Conservation (phyloP, 1,140 invertebrate species). For the Drosophila rufa region DNA sequence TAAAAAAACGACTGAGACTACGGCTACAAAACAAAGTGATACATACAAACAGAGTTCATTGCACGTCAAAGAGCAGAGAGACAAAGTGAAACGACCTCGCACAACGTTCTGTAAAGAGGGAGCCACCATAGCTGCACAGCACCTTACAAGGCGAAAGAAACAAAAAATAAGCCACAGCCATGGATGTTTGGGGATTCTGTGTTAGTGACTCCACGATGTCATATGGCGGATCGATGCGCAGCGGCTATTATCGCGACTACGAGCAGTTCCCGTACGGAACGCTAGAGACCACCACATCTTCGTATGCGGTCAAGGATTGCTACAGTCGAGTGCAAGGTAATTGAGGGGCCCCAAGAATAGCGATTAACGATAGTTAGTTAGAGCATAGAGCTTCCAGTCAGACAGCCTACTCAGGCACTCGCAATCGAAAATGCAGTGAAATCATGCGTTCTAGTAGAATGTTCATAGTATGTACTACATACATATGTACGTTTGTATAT, state of each 20-base stretch:
- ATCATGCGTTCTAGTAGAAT: conserved; percentile 12
- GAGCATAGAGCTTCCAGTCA: conserved; percentile 2
- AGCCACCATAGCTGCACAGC: conserved; percentile 20
- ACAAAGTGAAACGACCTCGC: conserved; percentile 79
- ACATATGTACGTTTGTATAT: conserved; percentile 5
- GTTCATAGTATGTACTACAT: not conserved
- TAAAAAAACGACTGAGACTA: conserved; percentile 41
- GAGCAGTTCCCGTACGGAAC: conserved; percentile 85
- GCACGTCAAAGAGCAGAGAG: conserved; percentile 62
- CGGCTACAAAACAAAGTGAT: conserved; percentile 49
- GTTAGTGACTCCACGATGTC: conserved; percentile 81
- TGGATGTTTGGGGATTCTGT: conserved; percentile 84
- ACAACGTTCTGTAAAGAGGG: conserved; percentile 53
- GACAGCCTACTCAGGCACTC: not conserved
- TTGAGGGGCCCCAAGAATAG: conserved; percentile 9
- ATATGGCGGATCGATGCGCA: conserved; percentile 86
- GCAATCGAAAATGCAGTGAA: conserved; percentile 17
- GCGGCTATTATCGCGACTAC: conserved; percentile 86
- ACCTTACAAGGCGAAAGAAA: conserved; percentile 28
- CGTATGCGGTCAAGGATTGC: conserved; percentile 75
- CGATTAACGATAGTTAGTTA: not conserved
- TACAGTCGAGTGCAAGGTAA: conserved; percentile 84
- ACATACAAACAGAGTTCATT: conserved; percentile 68
- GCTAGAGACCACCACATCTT: conserved; percentile 57
- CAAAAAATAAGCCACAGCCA: conserved; percentile 30